Percentiles rank a stretch among this genome's conserved stretches.
phyloP scores from a whole-genome alignment of 2,888 invertebrate genomes.

The Carcina quercana region DNA sequence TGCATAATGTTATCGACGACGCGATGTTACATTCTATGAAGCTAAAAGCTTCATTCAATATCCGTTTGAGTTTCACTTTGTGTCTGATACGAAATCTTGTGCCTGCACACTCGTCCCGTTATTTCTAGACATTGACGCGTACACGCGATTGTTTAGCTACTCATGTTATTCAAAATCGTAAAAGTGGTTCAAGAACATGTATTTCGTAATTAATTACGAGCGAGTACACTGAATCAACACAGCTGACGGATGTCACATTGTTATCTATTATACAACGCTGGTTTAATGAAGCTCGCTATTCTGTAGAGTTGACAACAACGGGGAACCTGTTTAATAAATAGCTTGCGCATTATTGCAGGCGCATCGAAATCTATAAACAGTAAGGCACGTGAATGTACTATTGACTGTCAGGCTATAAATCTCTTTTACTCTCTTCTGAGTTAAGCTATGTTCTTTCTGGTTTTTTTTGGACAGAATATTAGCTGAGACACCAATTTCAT shows the following conservation, averaged over 20 bases:
- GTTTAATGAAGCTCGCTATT: slow-evolving; percentile 28
- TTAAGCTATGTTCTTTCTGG: too few relatives aligned
- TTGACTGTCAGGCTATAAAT: too few relatives aligned
- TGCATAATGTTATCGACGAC: slow-evolving; percentile 27
- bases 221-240: slow-evolving; percentile 10
- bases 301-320: slow-evolving; percentile 23
- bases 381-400: too few relatives aligned
- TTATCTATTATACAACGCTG: slow-evolving; percentile 32
- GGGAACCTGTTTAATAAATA: slow-evolving; percentile 43
- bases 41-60: too few relatives aligned
- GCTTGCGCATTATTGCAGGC: slow-evolving; percentile 31
- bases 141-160: slow-evolving; percentile 8
- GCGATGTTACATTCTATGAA: slow-evolving; percentile 8
- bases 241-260: slow-evolving; percentile 20
- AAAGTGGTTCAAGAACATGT: slow-evolving; percentile 17
- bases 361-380: slow-evolving; percentile 39
- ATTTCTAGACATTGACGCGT: slow-evolving; percentile 10
- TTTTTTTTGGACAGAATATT: too few relatives aligned
- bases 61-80: slow-evolving; percentile 4
- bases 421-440: too few relatives aligned
- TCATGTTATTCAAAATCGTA: slow-evolving; percentile 12
- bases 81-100: slow-evolving; percentile 5
- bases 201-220: slow-evolving; percentile 14
- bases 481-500: too few relatives aligned
- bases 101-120: slow-evolving; percentile 6